A percentile compares a stretch with the other conserved stretches of the same genome.
Conservation (phyloP, 2,797 vertebrate genomes). For the Acanthopagrus latus region DNA sequence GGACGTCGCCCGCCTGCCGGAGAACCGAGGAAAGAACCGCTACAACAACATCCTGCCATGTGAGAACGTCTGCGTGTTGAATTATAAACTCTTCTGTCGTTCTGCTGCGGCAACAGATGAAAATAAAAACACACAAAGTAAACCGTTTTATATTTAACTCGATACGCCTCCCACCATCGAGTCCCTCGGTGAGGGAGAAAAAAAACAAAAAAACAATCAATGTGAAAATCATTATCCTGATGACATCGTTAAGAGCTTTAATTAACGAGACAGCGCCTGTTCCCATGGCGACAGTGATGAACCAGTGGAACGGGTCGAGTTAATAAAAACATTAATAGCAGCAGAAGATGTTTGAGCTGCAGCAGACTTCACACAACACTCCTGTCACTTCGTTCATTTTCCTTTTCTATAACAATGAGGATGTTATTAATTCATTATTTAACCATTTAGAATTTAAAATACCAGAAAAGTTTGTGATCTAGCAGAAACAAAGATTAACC, state of each 20-base stretch:
- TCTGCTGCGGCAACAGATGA: not conserved
- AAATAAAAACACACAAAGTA: not conserved
- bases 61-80: conserved; percentile 77
- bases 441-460: too few relatives aligned
- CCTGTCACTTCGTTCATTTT: too few relatives aligned
- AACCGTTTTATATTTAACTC: not conserved
- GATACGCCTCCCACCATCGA: not conserved
- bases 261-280: conserved; percentile 36
- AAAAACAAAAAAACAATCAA: not conserved
- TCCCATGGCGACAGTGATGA: conserved; percentile 26
- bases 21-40: conserved; percentile 97
- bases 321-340: conserved; percentile 26
- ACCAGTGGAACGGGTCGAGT: not conserved
- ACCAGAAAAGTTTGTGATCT: too few relatives aligned
- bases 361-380: not conserved
- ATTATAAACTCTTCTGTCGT: too few relatives aligned
- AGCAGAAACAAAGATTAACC: too few relatives aligned
- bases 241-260: conserved; percentile 17
- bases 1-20: conserved; percentile 92
- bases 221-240: not conserved
- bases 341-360: not conserved
- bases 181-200: too few relatives aligned
- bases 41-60: conserved; percentile 99
- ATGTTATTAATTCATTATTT: too few relatives aligned
- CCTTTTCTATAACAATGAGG: too few relatives aligned